Evolutionary conservation across 2,113 vertebrate species (phyloP).

Genomic region (Misgurnus anguillicaudatus): DNA sequence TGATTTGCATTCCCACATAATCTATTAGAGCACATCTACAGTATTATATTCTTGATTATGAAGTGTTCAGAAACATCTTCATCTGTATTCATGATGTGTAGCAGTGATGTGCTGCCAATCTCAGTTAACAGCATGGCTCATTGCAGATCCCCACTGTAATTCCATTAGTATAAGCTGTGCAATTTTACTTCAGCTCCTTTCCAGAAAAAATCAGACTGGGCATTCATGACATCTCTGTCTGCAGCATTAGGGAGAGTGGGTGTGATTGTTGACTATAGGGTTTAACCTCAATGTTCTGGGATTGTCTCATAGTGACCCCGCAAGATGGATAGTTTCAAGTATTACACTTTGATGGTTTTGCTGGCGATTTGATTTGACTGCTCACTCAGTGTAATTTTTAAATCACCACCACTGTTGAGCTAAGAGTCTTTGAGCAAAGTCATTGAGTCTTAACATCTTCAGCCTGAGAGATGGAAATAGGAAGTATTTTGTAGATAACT

Average conservation of each 20-base stretch:
- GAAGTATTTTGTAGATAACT: not conserved
- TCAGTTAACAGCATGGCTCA: conserved; percentile 24
- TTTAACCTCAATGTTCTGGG: not conserved
- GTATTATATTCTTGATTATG: conserved; percentile 12
- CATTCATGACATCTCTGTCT: conserved; percentile 34
- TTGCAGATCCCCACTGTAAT: conserved; percentile 26
- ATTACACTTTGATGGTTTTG: not conserved
- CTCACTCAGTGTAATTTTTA: conserved; percentile 1
- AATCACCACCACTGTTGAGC: not conserved
- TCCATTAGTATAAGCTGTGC: conserved; percentile 31
- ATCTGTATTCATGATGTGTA: conserved; percentile 26
- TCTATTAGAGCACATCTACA: conserved; percentile 12
- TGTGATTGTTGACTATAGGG: not conserved
- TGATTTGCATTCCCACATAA: conserved; percentile 12
- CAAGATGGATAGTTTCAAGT: not conserved
- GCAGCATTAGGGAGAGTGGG: not conserved
- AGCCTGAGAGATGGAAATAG: not conserved
- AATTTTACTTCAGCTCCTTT: conserved; percentile 26
- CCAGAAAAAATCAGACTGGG: conserved; percentile 8
- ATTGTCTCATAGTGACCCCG: no score
- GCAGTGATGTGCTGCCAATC: conserved; percentile 23
- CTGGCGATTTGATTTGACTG: not conserved
- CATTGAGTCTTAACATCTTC: not conserved
- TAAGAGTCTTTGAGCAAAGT: not conserved
- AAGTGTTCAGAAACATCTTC: conserved; percentile 24